These are phyloP conservation scores for Nyctalus aviator DNA, from an alignment of 2,797 vertebrate species.

Conservation along the genomic window DNA sequence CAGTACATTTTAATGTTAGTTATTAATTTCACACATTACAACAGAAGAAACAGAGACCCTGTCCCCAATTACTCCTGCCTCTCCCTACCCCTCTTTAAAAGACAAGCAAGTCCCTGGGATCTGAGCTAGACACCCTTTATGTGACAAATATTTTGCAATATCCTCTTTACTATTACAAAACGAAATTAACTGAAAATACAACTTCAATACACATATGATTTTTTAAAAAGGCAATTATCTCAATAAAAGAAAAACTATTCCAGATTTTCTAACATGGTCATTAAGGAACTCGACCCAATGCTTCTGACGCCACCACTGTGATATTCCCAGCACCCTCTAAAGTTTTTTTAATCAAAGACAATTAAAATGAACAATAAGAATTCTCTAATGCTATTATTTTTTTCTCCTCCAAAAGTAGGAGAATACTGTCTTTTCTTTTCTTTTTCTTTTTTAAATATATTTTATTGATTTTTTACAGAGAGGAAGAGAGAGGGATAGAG, in stretches of 20 bases:
- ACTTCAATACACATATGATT: neutral
- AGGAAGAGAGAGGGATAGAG: too few species aligned
- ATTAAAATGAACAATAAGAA: neutral
- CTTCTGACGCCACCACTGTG: neutral
- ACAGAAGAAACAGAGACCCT: neutral
- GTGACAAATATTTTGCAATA: neutral
- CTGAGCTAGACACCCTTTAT: neutral
- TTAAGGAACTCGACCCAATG: neutral
- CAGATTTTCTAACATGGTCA: neutral
- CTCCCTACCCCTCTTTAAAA: neutral
- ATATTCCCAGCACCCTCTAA: neutral
- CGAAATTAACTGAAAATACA: neutral
- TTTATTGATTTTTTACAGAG: too few species aligned
- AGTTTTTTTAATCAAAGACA: constrained; percentile 17
- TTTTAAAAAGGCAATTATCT: neutral
- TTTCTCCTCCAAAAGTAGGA: neutral
- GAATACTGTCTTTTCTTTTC: neutral
- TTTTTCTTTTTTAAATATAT: too few species aligned
- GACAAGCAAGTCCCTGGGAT: neutral
- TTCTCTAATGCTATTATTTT: neutral
- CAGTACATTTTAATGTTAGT: neutral
- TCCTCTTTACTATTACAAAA: neutral
- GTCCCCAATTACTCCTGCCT: neutral
- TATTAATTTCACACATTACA: neutral
- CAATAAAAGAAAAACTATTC: neutral